These are phyloP conservation scores for Aplochiton taeniatus DNA, from an alignment of 2,797 vertebrate species.

Conservation along the genomic window DNA sequence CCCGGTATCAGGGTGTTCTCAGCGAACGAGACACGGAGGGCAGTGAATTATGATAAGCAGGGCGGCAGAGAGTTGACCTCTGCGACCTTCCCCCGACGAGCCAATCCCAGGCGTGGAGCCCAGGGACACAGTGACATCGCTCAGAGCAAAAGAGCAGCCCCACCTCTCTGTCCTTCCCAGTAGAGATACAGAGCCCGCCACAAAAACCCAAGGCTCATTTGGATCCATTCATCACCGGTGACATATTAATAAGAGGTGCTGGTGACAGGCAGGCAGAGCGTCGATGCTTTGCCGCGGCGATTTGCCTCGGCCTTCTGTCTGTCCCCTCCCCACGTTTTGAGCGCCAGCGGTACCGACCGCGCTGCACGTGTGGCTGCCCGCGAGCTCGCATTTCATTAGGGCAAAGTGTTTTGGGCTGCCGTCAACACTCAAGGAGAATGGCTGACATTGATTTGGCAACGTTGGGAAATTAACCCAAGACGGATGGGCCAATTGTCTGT, in stretches of 20 bases:
- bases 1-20: slow-evolving; percentile 18
- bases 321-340: slow-evolving; percentile 19
- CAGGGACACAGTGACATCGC: slow-evolving; percentile 7
- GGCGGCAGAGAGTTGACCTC: slow-evolving; percentile 41
- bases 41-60: slow-evolving; percentile 55
- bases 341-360: slow-evolving; percentile 37
- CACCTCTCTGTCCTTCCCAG: slow-evolving; percentile 8
- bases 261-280: slow-evolving; percentile 40
- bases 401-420: slow-evolving; percentile 34
- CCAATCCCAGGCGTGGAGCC: slow-evolving; percentile 5
- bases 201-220: slow-evolving; percentile 46
- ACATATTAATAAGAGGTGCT: slow-evolving; percentile 63
- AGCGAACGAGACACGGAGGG: slow-evolving; percentile 33
- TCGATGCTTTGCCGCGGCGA: slow-evolving; percentile 55
- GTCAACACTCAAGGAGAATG: slow-evolving; percentile 36
- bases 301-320: slow-evolving; percentile 54
- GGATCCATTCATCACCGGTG: slow-evolving; percentile 66
- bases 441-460: slow-evolving; percentile 45
- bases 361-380: slow-evolving; percentile 38
- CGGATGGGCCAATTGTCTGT: slow-evolving; percentile 17
- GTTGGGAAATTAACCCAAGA: slow-evolving; percentile 36
- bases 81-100: slow-evolving; percentile 43
- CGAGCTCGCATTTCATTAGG: slow-evolving; percentile 48
- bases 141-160: slow-evolving; percentile 13
- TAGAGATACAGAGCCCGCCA: neutral